Evolutionary conservation across 2,113 vertebrate genomes (phyloP).

Genomic region (Siniperca chuatsi): DNA sequence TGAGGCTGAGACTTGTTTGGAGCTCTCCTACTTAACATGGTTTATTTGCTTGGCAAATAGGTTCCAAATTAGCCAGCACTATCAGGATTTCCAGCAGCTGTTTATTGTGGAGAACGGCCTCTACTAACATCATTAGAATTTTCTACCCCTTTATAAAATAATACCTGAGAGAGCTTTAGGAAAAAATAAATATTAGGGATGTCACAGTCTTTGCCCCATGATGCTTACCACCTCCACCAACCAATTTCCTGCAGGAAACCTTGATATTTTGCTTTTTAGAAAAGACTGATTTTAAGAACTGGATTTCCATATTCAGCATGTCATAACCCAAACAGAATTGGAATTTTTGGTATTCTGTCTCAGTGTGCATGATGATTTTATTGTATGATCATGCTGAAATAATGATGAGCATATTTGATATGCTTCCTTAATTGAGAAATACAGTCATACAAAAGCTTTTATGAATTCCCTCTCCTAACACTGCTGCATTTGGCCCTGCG

Average conservation of each 20-base stretch:
- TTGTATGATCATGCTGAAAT: constrained; percentile 12
- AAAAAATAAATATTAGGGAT: neutral
- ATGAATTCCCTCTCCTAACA: neutral
- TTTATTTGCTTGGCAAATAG: neutral
- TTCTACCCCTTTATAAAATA: neutral
- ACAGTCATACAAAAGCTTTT: neutral
- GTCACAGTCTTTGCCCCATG: neutral
- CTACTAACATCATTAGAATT: neutral
- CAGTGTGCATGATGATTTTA: neutral
- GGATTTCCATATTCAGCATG: neutral
- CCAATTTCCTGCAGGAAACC: neutral
- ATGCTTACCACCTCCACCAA: neutral
- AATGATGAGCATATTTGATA: constrained; percentile 7
- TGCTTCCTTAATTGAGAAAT: neutral
- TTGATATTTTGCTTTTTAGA: neutral
- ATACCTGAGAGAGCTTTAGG: neutral
- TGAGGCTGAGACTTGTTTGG: neutral
- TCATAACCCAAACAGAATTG: constrained; percentile 3
- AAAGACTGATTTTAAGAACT: neutral
- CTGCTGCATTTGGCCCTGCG: neutral
- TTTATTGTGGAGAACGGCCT: neutral
- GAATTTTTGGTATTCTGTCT: neutral
- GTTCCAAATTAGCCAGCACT: neutral
- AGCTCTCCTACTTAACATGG: neutral
- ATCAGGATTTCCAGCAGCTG: neutral